A percentile compares a stretch with the other conserved stretches of the same genome.
phyloP scores from a whole-genome alignment of 1,140 invertebrate genomes.

The Caerostris extrusa region DNA sequence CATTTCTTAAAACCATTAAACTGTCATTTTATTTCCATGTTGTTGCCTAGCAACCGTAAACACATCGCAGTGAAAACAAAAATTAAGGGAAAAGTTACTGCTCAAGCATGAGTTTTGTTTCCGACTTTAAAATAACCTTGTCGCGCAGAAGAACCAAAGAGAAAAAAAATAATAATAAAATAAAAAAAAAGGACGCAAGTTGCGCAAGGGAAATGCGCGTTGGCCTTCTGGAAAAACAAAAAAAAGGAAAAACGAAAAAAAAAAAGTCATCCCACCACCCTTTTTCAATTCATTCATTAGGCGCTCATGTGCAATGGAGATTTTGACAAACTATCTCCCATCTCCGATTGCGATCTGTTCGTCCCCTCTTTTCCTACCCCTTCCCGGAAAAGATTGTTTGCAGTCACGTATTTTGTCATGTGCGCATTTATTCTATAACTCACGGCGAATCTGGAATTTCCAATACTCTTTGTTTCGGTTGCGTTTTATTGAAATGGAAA shows the following conservation, averaged over 20 bases:
- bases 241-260: neutral
- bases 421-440: neutral
- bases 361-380: neutral
- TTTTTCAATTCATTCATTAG: constrained; percentile 18
- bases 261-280: neutral
- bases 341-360: neutral
- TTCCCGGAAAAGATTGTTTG: constrained; percentile 8
- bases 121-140: constrained; percentile 42
- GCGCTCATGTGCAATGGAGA: constrained; percentile 19
- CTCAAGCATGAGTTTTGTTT: neutral
- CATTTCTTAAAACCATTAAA: no score
- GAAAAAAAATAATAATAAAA: neutral
- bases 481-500: no score
- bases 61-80: neutral
- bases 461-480: neutral
- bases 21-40: no score
- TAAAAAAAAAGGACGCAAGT: neutral
- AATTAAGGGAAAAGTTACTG: no score
- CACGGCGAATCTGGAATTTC: neutral
- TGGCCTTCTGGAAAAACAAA: neutral
- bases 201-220: constrained; percentile 41
- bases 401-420: neutral
- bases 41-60: neutral
- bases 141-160: neutral
- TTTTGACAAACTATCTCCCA: constrained; percentile 26